A percentile compares a stretch with the other conserved stretches of the same genome.
Evolutionary conservation across 2,888 invertebrate species (phyloP).

Genomic region (Erebia epiphron): DNA sequence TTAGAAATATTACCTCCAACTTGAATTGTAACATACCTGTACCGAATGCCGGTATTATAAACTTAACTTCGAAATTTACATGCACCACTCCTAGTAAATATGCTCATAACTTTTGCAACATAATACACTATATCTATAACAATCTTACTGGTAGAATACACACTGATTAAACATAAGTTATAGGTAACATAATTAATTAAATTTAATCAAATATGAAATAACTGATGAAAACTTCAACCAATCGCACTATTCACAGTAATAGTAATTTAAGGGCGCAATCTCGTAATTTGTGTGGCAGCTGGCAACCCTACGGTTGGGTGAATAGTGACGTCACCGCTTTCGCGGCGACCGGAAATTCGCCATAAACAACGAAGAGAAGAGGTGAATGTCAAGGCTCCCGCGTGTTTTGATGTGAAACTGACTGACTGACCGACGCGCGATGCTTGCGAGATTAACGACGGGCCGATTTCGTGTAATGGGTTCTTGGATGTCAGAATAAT

Average conservation of each 20-base stretch:
- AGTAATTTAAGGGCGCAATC: background rate
- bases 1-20: background rate
- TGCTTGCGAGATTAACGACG: constrained; percentile 31
- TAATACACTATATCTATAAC: too few relatives aligned
- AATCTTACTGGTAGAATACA: too few relatives aligned
- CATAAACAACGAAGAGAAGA: constrained; percentile 64
- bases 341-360: constrained; percentile 68
- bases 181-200: too few relatives aligned
- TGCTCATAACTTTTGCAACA: too few relatives aligned
- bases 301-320: constrained; percentile 26
- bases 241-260: background rate
- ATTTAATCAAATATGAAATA: too few relatives aligned
- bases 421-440: constrained; percentile 18
- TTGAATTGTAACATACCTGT: background rate
- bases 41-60: background rate
- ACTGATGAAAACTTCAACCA: too few relatives aligned
- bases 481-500: constrained; percentile 5
- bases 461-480: constrained; percentile 25
- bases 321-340: constrained; percentile 58
- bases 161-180: too few relatives aligned
- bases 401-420: constrained; percentile 46
- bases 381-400: constrained; percentile 73
- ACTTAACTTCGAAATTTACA: too few relatives aligned
- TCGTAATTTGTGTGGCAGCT: background rate
- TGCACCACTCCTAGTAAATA: too few relatives aligned